phyloP scores from a whole-genome alignment of 2,113 vertebrate genomes.

The Crotophaga sulcirostris region DNA sequence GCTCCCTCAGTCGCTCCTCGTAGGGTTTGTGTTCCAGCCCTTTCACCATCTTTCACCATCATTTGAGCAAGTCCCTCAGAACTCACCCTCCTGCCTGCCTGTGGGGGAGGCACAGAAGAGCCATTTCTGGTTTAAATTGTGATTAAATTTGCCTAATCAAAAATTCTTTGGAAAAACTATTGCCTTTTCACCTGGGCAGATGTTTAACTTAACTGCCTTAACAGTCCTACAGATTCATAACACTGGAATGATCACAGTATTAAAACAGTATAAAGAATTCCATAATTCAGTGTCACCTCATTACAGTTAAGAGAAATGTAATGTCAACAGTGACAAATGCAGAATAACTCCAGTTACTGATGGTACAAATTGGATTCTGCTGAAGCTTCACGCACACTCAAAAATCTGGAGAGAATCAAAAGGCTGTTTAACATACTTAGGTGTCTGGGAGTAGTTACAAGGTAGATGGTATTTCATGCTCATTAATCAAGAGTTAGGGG shows the following conservation, averaged over 20 bases:
- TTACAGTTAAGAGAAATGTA: background rate
- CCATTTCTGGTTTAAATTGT: background rate
- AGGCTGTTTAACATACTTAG: background rate
- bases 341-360: background rate
- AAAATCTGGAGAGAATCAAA: background rate
- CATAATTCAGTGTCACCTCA: conserved; percentile 1
- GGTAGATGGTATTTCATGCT: background rate
- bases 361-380: background rate
- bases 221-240: background rate
- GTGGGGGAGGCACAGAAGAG: background rate
- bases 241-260: background rate
- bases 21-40: no score
- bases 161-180: background rate
- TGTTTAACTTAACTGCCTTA: background rate
- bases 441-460: background rate
- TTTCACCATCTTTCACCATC: no score
- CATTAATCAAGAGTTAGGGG: background rate
- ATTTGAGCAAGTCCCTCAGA: background rate
- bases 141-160: background rate
- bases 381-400: background rate
- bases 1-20: no score
- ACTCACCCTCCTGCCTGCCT: background rate
- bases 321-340: background rate
- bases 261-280: background rate
- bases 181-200: background rate